Evolutionary conservation across 1,140 invertebrate species (phyloP), one percentile per base, ranked within the genome.

Genomic region (Procambarus clarkii): DNA sequence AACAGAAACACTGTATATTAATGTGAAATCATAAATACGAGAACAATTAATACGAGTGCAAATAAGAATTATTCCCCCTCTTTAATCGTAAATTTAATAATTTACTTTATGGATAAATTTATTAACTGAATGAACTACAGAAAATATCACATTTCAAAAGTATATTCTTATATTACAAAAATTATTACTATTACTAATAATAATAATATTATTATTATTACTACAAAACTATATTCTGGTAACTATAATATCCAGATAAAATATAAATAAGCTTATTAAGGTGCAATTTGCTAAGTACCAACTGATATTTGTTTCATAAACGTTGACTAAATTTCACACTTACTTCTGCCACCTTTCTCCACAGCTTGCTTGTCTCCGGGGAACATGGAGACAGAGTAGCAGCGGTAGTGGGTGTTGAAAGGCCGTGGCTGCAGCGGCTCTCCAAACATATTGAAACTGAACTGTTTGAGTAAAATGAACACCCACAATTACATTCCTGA

Each of bases 321-420:
- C 98, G 94, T 97, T 96, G 95, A 99, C 98, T n/a, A 99, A 98
- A 95, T 99, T 98, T 94, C 34, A 34, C 34, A 34, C 34, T 34
- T 34, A 34, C 34, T 34, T 34, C 1, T 34, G 34, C 34, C 34
- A 34, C 34, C 34, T 0, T 34, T 34, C 34, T 34, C 34, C 34
- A 34, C 34, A 34, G 34, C 34, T 1, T 97, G 96, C 92, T 98
- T 95, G 93, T 99, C 98, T 89, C 98, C 98, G 60, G 98, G 98
- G 76, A 99, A 94, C 98, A 99, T 99, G 1, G 98, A 98, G 0
- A 99, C 98, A 2, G 98, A 99, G 95, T 97, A 99, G 95, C 98
- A 99, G 95, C 96, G 96, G 94, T 96, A 96, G 21, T 97, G 96
- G 69, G 96, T 96, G 93, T 97, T 97, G 94, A 98, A 98, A 13